These are phyloP conservation scores for Hyles vespertilio DNA, from an alignment of 1,140 invertebrate species.

Conservation along the genomic window DNA sequence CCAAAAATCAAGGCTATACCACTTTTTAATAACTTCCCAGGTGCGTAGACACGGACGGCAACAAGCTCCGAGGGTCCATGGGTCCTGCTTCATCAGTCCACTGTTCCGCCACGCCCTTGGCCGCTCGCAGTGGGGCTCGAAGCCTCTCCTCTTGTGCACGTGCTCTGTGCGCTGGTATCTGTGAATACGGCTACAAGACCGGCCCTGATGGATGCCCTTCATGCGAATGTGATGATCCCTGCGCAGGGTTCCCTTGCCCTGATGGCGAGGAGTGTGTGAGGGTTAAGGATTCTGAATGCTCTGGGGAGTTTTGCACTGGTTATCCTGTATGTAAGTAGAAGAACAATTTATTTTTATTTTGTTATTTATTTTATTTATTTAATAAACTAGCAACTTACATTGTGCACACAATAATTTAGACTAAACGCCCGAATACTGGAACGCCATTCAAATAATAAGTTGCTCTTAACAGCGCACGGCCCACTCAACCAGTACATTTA, in stretches of 20 bases:
- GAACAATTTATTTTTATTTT: background rate
- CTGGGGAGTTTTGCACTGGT: conserved; percentile 82
- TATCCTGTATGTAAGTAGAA: conserved; percentile 82
- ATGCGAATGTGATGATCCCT: conserved; percentile 91
- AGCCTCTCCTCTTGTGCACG: conserved; percentile 65
- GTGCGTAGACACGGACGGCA: conserved; percentile 86
- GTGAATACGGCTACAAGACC: conserved; percentile 89
- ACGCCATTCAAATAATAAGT: no score
- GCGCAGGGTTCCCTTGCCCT: conserved; percentile 85
- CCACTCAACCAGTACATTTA: no score
- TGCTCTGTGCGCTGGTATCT: conserved; percentile 85
- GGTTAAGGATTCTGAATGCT: conserved; percentile 81
- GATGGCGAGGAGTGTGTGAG: conserved; percentile 84
- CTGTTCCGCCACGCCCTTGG: conserved; percentile 70
- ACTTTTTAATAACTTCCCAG: conserved; percentile 20
- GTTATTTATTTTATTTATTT: no score
- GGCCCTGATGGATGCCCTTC: conserved; percentile 87
- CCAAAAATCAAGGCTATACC: background rate
- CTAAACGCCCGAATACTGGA: no score
- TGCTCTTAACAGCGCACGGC: no score
- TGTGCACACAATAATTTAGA: no score
- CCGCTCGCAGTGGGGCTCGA: conserved; percentile 59
- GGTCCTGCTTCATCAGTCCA: conserved; percentile 83
- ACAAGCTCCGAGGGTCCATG: conserved; percentile 86
- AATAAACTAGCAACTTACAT: no score